A percentile compares a stretch with the other conserved stretches of the same genome.
Conservation (phyloP, 37 sponge, comb jelly and placozoan species). For the Haliclona indistincta region DNA sequence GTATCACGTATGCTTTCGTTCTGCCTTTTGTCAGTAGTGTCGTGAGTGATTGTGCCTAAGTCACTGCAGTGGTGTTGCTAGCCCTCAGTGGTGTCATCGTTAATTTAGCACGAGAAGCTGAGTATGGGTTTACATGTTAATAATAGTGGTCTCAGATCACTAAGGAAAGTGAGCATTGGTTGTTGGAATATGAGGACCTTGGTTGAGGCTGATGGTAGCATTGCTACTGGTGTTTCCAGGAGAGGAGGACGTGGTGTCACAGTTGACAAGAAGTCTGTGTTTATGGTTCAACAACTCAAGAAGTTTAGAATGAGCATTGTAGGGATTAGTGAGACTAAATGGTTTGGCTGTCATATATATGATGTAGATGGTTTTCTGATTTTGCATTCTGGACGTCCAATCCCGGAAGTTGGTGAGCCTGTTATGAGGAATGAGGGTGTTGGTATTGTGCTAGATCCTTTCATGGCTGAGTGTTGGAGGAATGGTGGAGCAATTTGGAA, state of each 20-base stretch:
- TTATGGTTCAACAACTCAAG: conserved; percentile 39
- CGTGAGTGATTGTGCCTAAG: too few species aligned
- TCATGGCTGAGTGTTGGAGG: conserved; percentile 4
- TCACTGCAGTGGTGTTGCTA: conserved; percentile 32
- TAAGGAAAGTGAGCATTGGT: too few species aligned
- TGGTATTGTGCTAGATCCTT: conserved; percentile 17
- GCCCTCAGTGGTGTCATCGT: conserved; percentile 9
- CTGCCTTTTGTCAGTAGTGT: conserved; percentile 6
- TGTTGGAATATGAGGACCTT: too few species aligned
- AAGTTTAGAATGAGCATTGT: not conserved
- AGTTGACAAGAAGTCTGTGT: conserved; percentile 22
- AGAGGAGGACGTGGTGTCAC: conserved; percentile 8
- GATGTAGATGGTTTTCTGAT: conserved; percentile 14
- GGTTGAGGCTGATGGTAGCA: too few species aligned
- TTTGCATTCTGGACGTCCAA: conserved; percentile 7
- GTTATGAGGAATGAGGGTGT: conserved; percentile 20
- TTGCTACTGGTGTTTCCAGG: too few species aligned
- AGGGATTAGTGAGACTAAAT: conserved; percentile 22
- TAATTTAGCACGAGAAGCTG: conserved; percentile 9
- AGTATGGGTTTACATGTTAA: not conserved
- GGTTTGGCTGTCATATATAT: conserved; percentile 15
- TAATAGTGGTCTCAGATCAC: too few species aligned
- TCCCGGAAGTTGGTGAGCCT: not conserved
- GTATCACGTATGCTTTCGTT: too few species aligned
- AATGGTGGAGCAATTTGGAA: conserved; percentile 2